Percentiles rank a stretch among this genome's conserved stretches.
Conservation (phyloP, 1,140 invertebrate species). For the Reticulitermes speratus region DNA sequence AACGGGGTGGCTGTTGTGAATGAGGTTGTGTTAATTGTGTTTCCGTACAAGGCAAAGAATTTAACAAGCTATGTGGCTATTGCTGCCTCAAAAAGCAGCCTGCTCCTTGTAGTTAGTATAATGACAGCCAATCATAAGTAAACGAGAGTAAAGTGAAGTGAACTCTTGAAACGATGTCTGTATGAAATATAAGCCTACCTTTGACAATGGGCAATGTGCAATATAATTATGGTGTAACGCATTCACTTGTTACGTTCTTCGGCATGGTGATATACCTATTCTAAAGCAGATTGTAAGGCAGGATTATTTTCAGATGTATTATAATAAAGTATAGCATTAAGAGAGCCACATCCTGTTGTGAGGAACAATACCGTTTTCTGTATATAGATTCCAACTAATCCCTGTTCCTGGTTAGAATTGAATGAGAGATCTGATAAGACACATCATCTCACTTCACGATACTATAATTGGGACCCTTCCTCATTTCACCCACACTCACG, state of each 20-base stretch:
- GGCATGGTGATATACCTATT: neutral
- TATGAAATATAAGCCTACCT: no score
- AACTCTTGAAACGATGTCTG: no score
- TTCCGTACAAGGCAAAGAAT: neutral
- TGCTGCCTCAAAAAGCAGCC: no score
- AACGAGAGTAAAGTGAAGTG: no score
- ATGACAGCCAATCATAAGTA: no score
- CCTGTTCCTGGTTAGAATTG: neutral
- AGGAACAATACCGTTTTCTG: neutral
- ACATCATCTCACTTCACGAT: conserved; percentile 5
- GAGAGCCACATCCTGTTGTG: neutral
- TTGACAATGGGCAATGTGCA: no score
- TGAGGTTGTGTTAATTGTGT: no score
- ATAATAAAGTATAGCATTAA: neutral
- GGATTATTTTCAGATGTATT: neutral
- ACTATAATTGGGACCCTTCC: neutral
- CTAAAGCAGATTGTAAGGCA: neutral
- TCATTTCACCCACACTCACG: neutral
- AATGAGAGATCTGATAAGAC: conserved; percentile 11
- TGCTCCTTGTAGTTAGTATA: no score
- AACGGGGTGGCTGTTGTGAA: neutral
- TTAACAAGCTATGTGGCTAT: no score
- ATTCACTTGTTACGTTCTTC: no score
- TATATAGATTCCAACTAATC: neutral
- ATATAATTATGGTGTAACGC: no score